phyloP scores from a whole-genome alignment of 2,113 vertebrate species.

The Melanocharis versteri region DNA sequence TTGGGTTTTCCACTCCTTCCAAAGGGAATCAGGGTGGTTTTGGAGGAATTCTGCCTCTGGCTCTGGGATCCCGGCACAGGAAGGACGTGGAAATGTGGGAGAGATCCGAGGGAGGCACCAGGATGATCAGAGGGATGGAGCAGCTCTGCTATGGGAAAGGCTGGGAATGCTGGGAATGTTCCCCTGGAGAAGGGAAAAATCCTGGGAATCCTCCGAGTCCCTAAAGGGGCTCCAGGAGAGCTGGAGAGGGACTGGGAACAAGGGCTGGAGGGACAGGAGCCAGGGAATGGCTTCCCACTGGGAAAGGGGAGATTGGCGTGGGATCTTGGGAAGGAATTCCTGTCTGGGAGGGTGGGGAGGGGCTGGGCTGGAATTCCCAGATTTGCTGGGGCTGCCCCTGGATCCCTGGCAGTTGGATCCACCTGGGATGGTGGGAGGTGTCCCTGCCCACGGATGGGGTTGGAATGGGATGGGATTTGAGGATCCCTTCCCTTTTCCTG shows the following conservation, averaged over 20 bases:
- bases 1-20: too few species aligned
- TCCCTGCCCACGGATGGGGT: neutral
- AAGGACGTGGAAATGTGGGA: neutral
- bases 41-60: neutral
- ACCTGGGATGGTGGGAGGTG: accelerated
- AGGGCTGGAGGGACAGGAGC: accelerated
- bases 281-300: neutral
- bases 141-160: neutral
- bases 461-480: neutral
- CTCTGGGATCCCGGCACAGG: accelerated
- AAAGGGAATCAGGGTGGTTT: accelerated
- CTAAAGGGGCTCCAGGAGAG: neutral
- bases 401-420: neutral
- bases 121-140: too few species aligned
- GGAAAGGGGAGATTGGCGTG: neutral
- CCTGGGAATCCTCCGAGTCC: accelerated
- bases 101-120: accelerated
- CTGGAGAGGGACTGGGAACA: neutral
- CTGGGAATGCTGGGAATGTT: neutral
- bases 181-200: neutral
- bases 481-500: neutral
- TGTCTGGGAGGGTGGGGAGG: neutral
- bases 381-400: neutral
- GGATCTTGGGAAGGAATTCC: neutral
- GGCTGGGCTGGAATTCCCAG: neutral